Conservation (phyloP, 2,797 vertebrate species). For the Delichon dasypus region DNA sequence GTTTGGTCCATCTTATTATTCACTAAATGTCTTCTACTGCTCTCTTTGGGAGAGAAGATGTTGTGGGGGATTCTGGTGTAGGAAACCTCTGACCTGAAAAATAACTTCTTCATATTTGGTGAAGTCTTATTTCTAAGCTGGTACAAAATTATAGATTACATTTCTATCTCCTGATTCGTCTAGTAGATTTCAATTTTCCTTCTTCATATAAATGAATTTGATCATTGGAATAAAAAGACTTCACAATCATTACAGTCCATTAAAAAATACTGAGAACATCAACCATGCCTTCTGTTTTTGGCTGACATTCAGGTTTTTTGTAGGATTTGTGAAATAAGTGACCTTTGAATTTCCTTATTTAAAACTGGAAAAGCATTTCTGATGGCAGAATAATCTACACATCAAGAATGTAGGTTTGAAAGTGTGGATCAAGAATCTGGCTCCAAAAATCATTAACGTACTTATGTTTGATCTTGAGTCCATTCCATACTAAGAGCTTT, state of each 20-base stretch:
- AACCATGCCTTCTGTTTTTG: not conserved
- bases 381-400: not conserved
- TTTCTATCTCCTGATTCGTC: not conserved
- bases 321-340: not conserved
- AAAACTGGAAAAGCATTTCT: not conserved
- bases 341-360: not conserved
- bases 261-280: not conserved
- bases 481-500: not conserved
- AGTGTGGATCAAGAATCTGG: fast-evolving
- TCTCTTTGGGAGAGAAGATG: not conserved
- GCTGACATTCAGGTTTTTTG: not conserved
- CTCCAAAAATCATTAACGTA: not conserved
- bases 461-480: not conserved
- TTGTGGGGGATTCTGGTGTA: not conserved
- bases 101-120: not conserved
- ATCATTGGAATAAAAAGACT: not conserved
- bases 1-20: not conserved
- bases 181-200: not conserved
- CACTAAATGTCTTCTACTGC: not conserved
- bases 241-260: not conserved
- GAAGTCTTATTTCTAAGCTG: not conserved
- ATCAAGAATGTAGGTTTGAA: not conserved
- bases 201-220: not conserved
- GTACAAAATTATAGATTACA: not conserved
- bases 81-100: not conserved